Evolutionary conservation across 2,113 vertebrate species (phyloP).

Genomic region (Ariopsis seemanni): DNA sequence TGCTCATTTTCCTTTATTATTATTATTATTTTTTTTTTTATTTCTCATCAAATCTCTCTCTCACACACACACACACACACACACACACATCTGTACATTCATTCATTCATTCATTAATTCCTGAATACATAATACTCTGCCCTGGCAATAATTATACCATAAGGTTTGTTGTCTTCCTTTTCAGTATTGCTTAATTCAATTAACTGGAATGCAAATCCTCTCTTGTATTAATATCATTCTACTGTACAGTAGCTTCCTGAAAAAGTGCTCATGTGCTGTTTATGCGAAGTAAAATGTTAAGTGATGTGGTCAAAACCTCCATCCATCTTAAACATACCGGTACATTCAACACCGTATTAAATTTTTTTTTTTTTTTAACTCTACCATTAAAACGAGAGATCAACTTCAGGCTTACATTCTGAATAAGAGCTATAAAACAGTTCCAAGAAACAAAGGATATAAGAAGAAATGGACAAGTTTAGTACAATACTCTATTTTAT

Average conservation of each 20-base stretch:
- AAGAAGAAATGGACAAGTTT: not conserved
- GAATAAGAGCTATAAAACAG: not conserved
- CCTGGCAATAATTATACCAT: not conserved
- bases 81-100: not conserved
- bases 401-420: not conserved
- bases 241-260: not conserved
- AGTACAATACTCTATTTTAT: constrained; percentile 45
- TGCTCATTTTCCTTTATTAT: too few relatives aligned
- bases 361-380: not conserved
- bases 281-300: not conserved
- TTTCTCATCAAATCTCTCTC: not conserved
- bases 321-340: too few relatives aligned
- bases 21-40: too few relatives aligned
- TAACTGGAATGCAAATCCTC: not conserved
- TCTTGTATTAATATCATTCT: not conserved
- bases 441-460: not conserved
- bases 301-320: not conserved
- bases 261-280: not conserved
- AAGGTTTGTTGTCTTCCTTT: too few relatives aligned
- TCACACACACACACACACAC: not conserved
- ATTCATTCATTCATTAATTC: not conserved
- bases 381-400: not conserved
- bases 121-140: not conserved
- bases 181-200: not conserved
- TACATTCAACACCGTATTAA: not conserved